Conservation (phyloP, 1,140 invertebrate species). For the Anastrepha obliqua region DNA sequence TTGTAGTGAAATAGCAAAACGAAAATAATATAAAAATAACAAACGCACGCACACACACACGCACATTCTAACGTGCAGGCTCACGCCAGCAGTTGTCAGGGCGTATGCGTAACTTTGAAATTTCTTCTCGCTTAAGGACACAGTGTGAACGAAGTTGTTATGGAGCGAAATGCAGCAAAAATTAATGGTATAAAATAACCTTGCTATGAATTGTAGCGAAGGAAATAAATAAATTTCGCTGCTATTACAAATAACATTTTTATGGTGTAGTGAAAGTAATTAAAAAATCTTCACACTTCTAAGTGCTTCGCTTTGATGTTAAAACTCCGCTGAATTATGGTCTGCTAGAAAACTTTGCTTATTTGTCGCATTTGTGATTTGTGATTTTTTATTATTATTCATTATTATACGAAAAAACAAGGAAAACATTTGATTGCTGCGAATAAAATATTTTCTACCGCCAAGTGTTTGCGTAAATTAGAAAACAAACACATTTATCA, state of each 20-base stretch:
- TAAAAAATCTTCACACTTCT: no score
- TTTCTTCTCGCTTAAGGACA: not conserved
- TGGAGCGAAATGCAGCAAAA: not conserved
- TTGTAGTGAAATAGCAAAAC: not conserved
- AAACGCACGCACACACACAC: not conserved
- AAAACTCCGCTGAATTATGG: no score
- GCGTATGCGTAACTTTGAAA: slow-evolving; percentile 22
- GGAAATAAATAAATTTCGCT: no score
- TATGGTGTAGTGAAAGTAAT: no score
- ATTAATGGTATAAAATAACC: no score
- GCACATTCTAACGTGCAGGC: not conserved
- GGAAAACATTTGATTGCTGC: not conserved
- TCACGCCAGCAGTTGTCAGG: not conserved
- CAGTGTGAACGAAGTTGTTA: not conserved
- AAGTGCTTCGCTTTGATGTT: no score
- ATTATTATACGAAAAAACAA: not conserved
- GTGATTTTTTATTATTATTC: not conserved
- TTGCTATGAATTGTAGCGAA: no score
- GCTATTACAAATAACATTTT: no score
- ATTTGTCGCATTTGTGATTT: not conserved
- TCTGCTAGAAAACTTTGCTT: no score
- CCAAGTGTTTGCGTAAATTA: not conserved
- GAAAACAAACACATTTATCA: slow-evolving; percentile 29
- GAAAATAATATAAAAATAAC: slow-evolving; percentile 2
- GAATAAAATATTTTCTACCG: not conserved